A percentile compares a stretch with the other conserved stretches of the same genome.
Evolutionary conservation across 23 tunicate species (phyloP).

Genomic region (Corella eumyota): DNA sequence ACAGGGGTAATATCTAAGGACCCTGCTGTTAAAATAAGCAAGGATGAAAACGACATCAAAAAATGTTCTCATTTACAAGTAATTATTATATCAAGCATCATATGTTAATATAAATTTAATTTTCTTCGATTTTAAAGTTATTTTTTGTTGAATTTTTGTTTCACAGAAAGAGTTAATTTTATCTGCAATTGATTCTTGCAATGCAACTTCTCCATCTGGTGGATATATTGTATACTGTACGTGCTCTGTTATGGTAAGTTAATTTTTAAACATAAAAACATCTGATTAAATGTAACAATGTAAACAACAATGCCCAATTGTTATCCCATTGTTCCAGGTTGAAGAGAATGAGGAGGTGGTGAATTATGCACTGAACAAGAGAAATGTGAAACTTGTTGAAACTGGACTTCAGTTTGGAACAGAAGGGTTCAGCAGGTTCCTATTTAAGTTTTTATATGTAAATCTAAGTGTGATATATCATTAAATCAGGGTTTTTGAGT

Average conservation of each 20-base stretch:
- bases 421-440: constrained; percentile 67
- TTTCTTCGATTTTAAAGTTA: background rate
- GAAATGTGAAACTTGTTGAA: constrained; percentile 82
- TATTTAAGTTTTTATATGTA: too few relatives aligned
- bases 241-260: constrained; percentile 85
- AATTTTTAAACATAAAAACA: background rate
- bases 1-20: constrained; percentile 97
- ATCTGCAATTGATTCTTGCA: constrained; percentile 86
- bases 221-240: constrained; percentile 96
- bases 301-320: background rate
- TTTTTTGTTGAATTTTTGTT: background rate
- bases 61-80: constrained; percentile 90
- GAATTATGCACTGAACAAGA: constrained; percentile 69
- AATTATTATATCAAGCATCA: background rate
- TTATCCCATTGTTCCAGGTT: constrained; percentile 20
- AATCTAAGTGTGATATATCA: too few relatives aligned
- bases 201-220: constrained; percentile 62
- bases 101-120: background rate
- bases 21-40: constrained; percentile 80
- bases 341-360: constrained; percentile 96
- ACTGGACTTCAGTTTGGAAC: constrained; percentile 94
- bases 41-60: constrained; percentile 53
- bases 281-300: background rate
- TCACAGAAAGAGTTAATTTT: constrained; percentile 79
- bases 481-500: too few relatives aligned